Evolutionary conservation across 2,113 vertebrate genomes (phyloP).

Genomic region (Alouatta palliata): DNA sequence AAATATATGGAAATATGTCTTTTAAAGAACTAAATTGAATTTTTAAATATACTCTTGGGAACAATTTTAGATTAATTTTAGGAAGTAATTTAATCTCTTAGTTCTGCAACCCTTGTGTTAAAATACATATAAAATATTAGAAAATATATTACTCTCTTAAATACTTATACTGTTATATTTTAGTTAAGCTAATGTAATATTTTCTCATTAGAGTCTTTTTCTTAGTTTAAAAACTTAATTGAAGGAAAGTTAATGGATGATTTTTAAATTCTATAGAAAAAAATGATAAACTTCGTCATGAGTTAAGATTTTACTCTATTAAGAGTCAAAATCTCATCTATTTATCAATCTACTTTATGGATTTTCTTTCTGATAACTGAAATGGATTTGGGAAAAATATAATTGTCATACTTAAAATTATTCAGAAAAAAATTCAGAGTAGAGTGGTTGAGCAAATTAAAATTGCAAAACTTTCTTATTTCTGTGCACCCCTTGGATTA

Average conservation of each 20-base stretch:
- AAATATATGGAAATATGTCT: not conserved
- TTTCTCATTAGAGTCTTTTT: constrained; percentile 26
- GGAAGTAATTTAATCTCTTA: constrained; percentile 7
- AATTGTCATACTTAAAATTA: constrained; percentile 13
- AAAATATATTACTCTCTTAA: not conserved
- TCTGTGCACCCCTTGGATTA: constrained; percentile 8
- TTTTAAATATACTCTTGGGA: not conserved
- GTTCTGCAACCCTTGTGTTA: constrained; percentile 18
- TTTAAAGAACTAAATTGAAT: not conserved
- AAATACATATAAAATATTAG: constrained; percentile 2
- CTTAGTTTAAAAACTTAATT: constrained; percentile 45
- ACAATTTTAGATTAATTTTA: constrained; percentile 4
- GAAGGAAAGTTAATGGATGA: not conserved
- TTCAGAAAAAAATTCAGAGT: constrained; percentile 35
- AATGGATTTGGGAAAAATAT: constrained; percentile 3
- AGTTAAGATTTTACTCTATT: not conserved
- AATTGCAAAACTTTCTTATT: constrained; percentile 47
- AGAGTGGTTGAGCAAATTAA: constrained; percentile 12
- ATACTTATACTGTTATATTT: not conserved
- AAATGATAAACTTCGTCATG: not conserved
- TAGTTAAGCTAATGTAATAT: not conserved
- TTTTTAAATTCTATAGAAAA: constrained; percentile 22
- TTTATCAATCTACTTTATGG: not conserved
- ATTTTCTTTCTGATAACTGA: constrained; percentile 36
- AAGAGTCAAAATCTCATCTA: not conserved